Base-by-base conservation (phyloP, 2,888 invertebrate genomes). In the Gonocerus acuteangulatus region DNA sequence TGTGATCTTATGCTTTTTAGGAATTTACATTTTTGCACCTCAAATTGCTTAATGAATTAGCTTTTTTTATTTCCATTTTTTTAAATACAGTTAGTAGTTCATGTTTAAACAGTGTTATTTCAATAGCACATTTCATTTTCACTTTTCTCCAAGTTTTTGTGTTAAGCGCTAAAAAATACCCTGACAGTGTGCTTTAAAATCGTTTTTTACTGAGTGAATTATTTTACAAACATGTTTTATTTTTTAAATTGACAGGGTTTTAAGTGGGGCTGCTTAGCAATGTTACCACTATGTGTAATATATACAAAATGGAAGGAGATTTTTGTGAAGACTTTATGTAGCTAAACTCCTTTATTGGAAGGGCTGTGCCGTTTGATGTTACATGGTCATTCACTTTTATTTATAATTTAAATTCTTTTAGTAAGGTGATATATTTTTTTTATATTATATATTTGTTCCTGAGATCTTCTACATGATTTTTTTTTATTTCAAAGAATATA, bases 341-440 rank as follows among this genome's bases (percentile, higher is more conserved):
- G n/a, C 13, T n/a, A 15, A 32, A 22, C 23, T 44, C 15, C 18
- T 47, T 45, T 59, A 23, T 19, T 45, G 27, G 57, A 59, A 48
- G 34, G 59, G 23, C 59, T 59, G 59, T 48, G 59, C 48, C 59
- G 18, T 58, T 44, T 56, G 16, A 56, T 56, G 44, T 56, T 42
- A 36, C 16, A 18, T 47, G 56, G 56, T 45, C 47, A 57, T 57
- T 44, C 27, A 15, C 22, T 44, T 42, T 42, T 54, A 23, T 54
- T 42, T 48, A 22, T 48, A 6, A 19, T 22, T 22, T 48, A 22
- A 22, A 19, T 48, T 54, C n/a, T 54, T 54, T 54, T 15, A 44
- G 21, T 2, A 48, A 15, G 13, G 4, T 51, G 34, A 39, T 34
- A 18, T 23, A 2, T 34, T 32, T 34, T 51, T 51, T 51, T 47